A percentile compares a stretch with the other conserved stretches of the same genome.
Evolutionary conservation across 2,113 vertebrate species (phyloP).

Genomic region (Saccopteryx leptura): DNA sequence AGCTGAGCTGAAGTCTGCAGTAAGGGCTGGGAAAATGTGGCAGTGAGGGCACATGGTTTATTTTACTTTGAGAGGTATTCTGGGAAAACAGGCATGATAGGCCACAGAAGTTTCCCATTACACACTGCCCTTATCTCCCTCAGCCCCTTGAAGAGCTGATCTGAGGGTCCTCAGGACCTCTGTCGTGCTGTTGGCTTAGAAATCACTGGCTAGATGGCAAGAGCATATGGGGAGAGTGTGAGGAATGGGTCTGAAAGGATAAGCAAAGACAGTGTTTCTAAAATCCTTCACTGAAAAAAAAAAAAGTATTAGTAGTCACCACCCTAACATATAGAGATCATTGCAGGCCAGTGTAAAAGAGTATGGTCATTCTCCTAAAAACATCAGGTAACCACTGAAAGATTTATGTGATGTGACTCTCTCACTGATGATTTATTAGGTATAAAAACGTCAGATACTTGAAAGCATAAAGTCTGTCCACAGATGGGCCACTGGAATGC

Average conservation of each 20-base stretch:
- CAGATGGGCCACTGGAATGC: constrained; percentile 36
- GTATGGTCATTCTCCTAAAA: not conserved
- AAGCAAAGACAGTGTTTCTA: not conserved
- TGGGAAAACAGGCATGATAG: not conserved
- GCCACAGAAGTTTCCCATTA: not conserved
- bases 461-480: constrained; percentile 31
- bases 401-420: not conserved
- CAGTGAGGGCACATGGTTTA: rapidly evolving
- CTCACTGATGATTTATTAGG: constrained; percentile 13
- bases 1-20: not conserved
- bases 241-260: not conserved
- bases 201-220: not conserved
- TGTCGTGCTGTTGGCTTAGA: not conserved
- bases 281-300: not conserved
- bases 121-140: not conserved
- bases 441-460: constrained; percentile 28
- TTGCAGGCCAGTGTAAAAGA: not conserved
- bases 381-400: not conserved
- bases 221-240: not conserved
- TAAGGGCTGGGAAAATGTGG: not conserved
- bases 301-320: not conserved
- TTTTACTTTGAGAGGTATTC: not conserved
- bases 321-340: not conserved
- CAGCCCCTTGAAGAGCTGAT: not conserved
- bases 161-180: rapidly evolving